These are phyloP conservation scores for Eustalomyia histrio DNA, from an alignment of 2,888 invertebrate genomes.

Conservation along the genomic window DNA sequence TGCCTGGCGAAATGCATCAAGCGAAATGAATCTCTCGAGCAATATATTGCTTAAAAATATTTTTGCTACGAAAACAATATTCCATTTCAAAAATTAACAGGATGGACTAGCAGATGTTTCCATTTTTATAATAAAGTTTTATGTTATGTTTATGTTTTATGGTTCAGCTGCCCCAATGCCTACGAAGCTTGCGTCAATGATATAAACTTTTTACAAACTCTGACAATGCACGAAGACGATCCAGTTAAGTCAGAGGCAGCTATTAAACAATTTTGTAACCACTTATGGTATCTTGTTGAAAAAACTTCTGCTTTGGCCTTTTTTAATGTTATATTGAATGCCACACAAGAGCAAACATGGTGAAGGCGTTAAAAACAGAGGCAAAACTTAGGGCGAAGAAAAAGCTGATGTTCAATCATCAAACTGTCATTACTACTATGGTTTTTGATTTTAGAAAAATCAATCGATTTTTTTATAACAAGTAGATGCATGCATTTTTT, in stretches of 20 bases:
- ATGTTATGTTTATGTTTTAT: background rate
- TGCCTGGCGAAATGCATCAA: constrained; percentile 3
- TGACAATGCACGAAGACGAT: constrained; percentile 1
- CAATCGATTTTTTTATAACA: constrained; percentile 23
- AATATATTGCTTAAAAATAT: too few relatives aligned
- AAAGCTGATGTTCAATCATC: too few relatives aligned
- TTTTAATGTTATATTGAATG: constrained; percentile 28
- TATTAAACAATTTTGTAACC: constrained; percentile 34
- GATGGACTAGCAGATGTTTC: too few relatives aligned
- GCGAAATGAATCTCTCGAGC: background rate
- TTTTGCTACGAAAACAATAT: too few relatives aligned
- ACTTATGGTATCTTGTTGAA: constrained; percentile 35
- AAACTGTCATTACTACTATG: too few relatives aligned
- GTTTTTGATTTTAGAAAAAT: constrained; percentile 25
- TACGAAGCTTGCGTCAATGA: constrained; percentile 13
- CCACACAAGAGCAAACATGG: constrained; percentile 31
- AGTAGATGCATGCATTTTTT: constrained; percentile 17
- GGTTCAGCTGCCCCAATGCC: background rate
- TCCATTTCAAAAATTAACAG: too few relatives aligned
- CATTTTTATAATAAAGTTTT: constrained; percentile 19
- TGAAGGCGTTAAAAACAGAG: constrained; percentile 36
- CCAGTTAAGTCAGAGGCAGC: too few relatives aligned
- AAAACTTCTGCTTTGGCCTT: too few relatives aligned
- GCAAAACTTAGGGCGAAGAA: too few relatives aligned
- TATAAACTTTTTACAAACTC: constrained; percentile 16